phyloP scores from a whole-genome alignment of 2,888 invertebrate genomes.

The Lasioglossum malachurum region DNA sequence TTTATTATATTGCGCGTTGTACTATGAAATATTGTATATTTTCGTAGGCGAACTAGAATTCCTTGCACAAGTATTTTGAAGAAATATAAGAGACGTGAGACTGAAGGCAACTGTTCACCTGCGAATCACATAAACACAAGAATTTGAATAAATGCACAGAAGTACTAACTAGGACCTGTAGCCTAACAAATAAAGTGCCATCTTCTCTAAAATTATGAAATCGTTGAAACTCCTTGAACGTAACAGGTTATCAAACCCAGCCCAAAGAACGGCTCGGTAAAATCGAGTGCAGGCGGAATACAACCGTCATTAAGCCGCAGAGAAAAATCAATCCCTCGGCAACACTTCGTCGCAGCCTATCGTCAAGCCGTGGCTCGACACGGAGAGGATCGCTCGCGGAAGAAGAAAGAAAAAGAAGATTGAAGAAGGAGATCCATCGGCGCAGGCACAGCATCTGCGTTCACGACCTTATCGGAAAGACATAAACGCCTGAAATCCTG shows the following conservation, averaged over 20 bases:
- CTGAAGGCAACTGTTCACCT: background rate
- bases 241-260: background rate
- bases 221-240: background rate
- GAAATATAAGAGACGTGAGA: background rate
- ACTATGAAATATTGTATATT: background rate
- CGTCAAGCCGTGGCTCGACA: slow-evolving; percentile 43
- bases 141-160: background rate
- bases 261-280: background rate
- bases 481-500: slow-evolving; percentile 84
- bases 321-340: background rate
- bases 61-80: no score
- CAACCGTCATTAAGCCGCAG: slow-evolving; percentile 1
- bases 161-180: no score
- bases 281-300: background rate
- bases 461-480: slow-evolving; percentile 83
- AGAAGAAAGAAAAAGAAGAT: slow-evolving; percentile 25
- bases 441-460: slow-evolving; percentile 72
- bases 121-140: background rate
- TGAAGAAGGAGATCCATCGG: slow-evolving; percentile 66
- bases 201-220: background rate
- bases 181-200: background rate
- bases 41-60: no score
- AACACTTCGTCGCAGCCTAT: slow-evolving; percentile 51
- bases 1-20: background rate
- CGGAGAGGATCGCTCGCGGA: slow-evolving; percentile 19